These are phyloP conservation scores for Andricus curvator DNA, from an alignment of 2,888 invertebrate genomes.

Conservation along the genomic window DNA sequence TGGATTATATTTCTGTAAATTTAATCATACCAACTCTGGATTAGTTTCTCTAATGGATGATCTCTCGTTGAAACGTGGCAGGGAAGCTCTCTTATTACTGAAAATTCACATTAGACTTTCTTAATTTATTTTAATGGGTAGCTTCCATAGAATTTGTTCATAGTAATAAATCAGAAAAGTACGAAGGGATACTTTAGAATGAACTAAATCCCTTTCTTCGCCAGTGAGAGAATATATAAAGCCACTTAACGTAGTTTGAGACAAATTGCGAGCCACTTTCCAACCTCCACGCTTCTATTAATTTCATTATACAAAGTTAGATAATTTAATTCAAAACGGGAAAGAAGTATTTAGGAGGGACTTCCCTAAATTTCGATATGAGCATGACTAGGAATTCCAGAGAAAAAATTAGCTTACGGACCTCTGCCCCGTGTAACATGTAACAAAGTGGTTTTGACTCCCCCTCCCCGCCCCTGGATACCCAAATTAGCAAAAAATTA, in stretches of 20 bases:
- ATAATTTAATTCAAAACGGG: too few species aligned
- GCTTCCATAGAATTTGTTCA: neutral
- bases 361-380: too few species aligned
- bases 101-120: constrained; percentile 4
- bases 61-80: neutral
- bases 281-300: neutral
- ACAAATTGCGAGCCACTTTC: neutral
- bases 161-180: neutral
- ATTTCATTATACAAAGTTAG: neutral
- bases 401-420: too few species aligned
- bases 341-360: too few species aligned
- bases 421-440: too few species aligned
- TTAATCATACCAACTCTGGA: neutral
- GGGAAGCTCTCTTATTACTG: neutral
- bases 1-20: neutral
- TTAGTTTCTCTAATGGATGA: constrained; percentile 8
- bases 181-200: neutral
- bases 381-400: too few species aligned
- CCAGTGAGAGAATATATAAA: neutral
- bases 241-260: neutral
- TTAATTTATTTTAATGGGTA: neutral
- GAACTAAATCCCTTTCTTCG: neutral
- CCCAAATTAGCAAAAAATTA: too few species aligned
- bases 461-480: too few species aligned
- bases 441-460: too few species aligned